Evolutionary conservation across 2,113 vertebrate species (phyloP).

Genomic region (Leucoraja erinaceus): DNA sequence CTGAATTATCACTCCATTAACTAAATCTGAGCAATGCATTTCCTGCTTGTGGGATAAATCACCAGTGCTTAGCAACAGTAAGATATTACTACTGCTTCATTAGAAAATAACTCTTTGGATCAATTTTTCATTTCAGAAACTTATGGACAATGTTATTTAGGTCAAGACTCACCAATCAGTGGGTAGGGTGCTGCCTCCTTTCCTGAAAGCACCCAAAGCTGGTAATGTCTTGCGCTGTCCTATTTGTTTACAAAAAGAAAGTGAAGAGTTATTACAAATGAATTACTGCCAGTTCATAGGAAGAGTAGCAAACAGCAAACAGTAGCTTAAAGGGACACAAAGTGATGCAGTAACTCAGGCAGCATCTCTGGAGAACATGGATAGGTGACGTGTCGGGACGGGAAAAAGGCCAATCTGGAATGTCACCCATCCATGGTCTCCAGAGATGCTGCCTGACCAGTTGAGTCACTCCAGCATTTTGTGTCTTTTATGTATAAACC

Average conservation of each 20-base stretch:
- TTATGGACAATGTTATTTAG: not conserved
- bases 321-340: not conserved
- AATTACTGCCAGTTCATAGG: not conserved
- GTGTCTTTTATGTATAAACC: too few relatives aligned
- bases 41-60: not conserved
- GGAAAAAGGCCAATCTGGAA: too few relatives aligned
- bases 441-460: too few relatives aligned
- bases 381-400: too few relatives aligned
- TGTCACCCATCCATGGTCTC: too few relatives aligned
- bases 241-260: slow-evolving; percentile 40
- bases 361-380: too few relatives aligned
- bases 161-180: slow-evolving; percentile 59
- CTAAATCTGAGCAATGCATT: not conserved
- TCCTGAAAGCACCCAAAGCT: slow-evolving; percentile 62
- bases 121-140: not conserved
- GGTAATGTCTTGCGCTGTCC: slow-evolving; percentile 55
- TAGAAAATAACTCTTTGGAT: not conserved
- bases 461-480: too few relatives aligned
- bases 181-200: slow-evolving; percentile 58
- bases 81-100: not conserved
- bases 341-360: too few relatives aligned
- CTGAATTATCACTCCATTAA: not conserved
- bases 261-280: not conserved
- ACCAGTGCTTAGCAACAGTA: not conserved
- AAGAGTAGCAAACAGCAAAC: too few relatives aligned